These are phyloP conservation scores for Suricata suricatta DNA, from an alignment of 2,113 vertebrate species.

Conservation along the genomic window DNA sequence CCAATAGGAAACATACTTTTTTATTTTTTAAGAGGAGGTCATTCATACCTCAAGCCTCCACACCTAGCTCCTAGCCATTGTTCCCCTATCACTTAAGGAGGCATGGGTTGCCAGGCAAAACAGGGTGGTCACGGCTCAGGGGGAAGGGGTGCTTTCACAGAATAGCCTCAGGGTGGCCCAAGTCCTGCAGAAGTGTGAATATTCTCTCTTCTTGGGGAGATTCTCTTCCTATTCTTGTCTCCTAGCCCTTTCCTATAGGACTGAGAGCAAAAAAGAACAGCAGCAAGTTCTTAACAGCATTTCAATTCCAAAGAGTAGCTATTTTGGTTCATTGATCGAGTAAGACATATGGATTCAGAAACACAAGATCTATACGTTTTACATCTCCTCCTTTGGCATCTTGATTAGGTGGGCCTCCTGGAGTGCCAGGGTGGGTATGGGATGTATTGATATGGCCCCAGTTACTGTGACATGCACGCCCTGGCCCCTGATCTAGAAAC, in stretches of 20 bases:
- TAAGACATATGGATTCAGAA: slow-evolving; percentile 73
- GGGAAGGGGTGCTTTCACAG: background rate
- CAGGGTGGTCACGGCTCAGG: background rate
- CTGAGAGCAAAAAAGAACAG: slow-evolving; percentile 65
- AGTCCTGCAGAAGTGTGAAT: background rate
- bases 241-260: background rate
- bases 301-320: slow-evolving; percentile 60
- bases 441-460: background rate
- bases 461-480: background rate
- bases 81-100: background rate
- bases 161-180: background rate
- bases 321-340: slow-evolving; percentile 74
- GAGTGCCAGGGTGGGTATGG: background rate
- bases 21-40: background rate
- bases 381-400: slow-evolving; percentile 39
- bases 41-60: background rate
- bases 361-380: slow-evolving; percentile 56
- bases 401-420: slow-evolving; percentile 51
- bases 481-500: slow-evolving; percentile 66
- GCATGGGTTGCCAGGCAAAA: background rate
- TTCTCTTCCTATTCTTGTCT: background rate
- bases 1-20: background rate
- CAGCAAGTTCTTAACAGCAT: slow-evolving; percentile 49
- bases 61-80: background rate
- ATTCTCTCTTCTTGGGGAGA: background rate